Percentiles rank a stretch among this genome's conserved stretches.
Evolutionary conservation across 1,140 invertebrate genomes (phyloP).

Genomic region (Ceratosolen fusciceps): DNA sequence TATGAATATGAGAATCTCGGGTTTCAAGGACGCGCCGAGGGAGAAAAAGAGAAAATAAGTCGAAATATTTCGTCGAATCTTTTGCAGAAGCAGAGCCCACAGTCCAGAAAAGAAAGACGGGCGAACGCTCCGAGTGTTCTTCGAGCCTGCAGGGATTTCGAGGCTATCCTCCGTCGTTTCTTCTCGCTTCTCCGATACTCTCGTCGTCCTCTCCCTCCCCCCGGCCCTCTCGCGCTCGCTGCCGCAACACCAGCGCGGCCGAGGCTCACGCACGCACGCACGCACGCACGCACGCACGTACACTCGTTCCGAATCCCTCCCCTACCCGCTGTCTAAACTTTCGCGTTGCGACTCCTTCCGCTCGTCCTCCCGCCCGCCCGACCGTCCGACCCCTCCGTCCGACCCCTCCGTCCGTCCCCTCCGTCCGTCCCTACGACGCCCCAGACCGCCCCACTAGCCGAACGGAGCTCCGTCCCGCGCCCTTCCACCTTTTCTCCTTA

Average conservation of each 20-base stretch:
- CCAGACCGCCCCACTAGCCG: too few relatives aligned
- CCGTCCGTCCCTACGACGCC: neutral
- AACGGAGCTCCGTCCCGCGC: too few relatives aligned
- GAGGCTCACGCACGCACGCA: too few relatives aligned
- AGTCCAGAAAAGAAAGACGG: neutral
- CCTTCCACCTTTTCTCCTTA: neutral
- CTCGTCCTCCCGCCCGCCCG: too few relatives aligned
- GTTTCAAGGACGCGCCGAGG: neutral
- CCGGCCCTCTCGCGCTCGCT: neutral
- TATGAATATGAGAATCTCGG: neutral
- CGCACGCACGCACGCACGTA: too few relatives aligned
- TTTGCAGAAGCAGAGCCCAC: neutral
- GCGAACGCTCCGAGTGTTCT: neutral
- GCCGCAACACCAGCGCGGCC: neutral
- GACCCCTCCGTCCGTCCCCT: neutral
- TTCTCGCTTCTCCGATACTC: neutral
- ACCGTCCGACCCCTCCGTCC: too few relatives aligned
- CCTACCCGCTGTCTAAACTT: neutral
- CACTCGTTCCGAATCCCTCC: too few relatives aligned
- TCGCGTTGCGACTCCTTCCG: too few relatives aligned
- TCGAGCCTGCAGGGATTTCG: neutral
- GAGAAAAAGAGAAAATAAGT: constrained; percentile 4
- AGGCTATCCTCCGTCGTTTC: neutral
- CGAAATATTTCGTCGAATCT: constrained; percentile 5
- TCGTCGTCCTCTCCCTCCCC: neutral